Evolutionary conservation across 2,797 vertebrate species (phyloP).

Genomic region (Scolopax bukidnonensis): DNA sequence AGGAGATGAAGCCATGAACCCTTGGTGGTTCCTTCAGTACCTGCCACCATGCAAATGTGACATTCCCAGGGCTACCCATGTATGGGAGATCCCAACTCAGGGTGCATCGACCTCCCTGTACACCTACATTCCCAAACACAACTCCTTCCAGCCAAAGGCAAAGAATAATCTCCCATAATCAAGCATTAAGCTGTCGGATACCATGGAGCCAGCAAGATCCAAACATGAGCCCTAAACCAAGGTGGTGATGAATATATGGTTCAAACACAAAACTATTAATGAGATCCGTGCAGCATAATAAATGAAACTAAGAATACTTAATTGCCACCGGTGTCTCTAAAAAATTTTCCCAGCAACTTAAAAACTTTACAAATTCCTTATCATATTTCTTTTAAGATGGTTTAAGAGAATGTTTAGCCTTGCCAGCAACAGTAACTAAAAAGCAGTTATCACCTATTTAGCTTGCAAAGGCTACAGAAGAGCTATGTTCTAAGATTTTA

Average conservation of each 20-base stretch:
- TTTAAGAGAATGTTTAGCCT: not conserved
- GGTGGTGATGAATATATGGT: not conserved
- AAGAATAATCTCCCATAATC: not conserved
- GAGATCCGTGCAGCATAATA: not conserved
- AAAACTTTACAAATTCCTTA: not conserved
- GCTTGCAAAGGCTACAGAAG: not conserved
- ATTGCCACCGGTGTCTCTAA: not conserved
- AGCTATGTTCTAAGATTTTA: not conserved
- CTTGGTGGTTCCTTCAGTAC: not conserved
- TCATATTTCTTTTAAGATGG: not conserved
- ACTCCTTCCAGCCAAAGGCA: not conserved
- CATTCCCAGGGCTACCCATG: not conserved
- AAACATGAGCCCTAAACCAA: not conserved
- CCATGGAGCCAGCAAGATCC: not conserved
- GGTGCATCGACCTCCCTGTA: not conserved
- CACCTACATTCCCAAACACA: not conserved
- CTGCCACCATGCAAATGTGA: not conserved
- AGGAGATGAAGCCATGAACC: not conserved
- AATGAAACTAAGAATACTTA: not conserved
- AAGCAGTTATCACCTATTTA: not conserved
- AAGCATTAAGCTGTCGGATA: not conserved
- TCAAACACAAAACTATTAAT: not conserved
- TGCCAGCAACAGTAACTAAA: constrained; percentile 10
- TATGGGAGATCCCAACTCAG: not conserved
- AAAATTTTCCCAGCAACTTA: not conserved